Base-by-base conservation (phyloP, 2,888 invertebrate species). In the Blastobasis lacticolella region DNA sequence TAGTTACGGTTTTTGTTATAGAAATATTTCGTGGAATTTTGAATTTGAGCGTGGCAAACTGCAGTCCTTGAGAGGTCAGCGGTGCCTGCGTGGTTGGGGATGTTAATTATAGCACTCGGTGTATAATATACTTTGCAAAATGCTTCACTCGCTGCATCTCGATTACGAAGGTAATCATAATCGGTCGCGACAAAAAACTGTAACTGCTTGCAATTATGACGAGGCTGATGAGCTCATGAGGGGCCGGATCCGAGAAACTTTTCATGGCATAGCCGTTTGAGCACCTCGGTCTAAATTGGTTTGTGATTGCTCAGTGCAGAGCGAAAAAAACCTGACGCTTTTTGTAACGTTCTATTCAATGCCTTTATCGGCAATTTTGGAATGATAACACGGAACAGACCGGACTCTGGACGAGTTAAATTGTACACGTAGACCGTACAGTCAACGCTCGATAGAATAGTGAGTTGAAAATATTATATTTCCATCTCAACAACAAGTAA, bases 41-140 rank as follows among this genome's bases (percentile, higher is more conserved):
- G 60, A 73, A 70, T 72, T 71, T 9, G 66, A 66, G 62, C 66
- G 65, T 66, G 69, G 60, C 61, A 59, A 59, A 71, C 73, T 73
- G 73, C 78, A 73, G 73, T 73, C 75, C 75, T 80, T 73, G 70
- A 51, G 49, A 63, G 77, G 67, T 78, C 73, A 71, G 68, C 73
- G 66, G 67, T 67, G 67, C 64, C 58, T 62, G 10, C 46, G 42
- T 10, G 42, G 42, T 59, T 60, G 57, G 54, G 66, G 67, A 66
- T 75, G 75, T 79, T 83, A 82, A 83, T 82, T 81, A 78, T 64
- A 68, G 64, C 62, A 59, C 23, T 23, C 58, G 61, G 67, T 60
- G 58, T 64, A 75, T 79, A 77, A 82, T 81, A 74, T 23, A 77
- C 71, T 68, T 64, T 69, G 65, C 61, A 80, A 81, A 82, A 81